phyloP scores from a whole-genome alignment of 1,140 invertebrate species.

The Phthorimaea operculella region DNA sequence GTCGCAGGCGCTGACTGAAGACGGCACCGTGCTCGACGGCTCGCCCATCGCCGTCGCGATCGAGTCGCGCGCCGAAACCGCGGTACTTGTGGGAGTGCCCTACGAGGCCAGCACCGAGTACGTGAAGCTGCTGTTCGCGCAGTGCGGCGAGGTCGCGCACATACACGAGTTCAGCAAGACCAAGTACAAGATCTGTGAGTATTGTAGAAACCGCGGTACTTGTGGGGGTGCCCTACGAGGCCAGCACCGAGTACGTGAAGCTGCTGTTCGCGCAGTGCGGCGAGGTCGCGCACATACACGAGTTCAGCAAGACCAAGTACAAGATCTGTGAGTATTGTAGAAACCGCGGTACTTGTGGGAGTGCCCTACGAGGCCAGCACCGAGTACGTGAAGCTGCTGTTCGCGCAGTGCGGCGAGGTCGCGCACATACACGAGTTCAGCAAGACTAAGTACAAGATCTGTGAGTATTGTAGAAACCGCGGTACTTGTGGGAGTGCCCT shows the following conservation, averaged over 20 bases:
- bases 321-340: conserved; percentile 52
- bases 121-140: conserved; percentile 49
- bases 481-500: conserved; percentile 57
- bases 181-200: conserved; percentile 62
- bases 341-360: conserved; percentile 56
- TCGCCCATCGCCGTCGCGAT: conserved; percentile 44
- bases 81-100: conserved; percentile 56
- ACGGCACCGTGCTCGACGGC: conserved; percentile 51
- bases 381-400: conserved; percentile 52
- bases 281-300: conserved; percentile 54
- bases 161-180: conserved; percentile 65
- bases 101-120: conserved; percentile 58
- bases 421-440: conserved; percentile 62
- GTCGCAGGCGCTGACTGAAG: conserved; percentile 46
- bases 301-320: conserved; percentile 65
- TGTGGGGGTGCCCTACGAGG: conserved; percentile 59
- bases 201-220: conserved; percentile 46
- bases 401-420: conserved; percentile 54
- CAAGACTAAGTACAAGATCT: conserved; percentile 63
- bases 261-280: conserved; percentile 56
- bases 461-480: conserved; percentile 50
- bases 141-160: conserved; percentile 55
- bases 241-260: conserved; percentile 52
- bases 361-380: conserved; percentile 58
- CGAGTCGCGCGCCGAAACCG: conserved; percentile 54